A percentile compares a stretch with the other conserved stretches of the same genome.
phyloP scores from a whole-genome alignment of 2,113 vertebrate genomes.

The Tyto alba region DNA sequence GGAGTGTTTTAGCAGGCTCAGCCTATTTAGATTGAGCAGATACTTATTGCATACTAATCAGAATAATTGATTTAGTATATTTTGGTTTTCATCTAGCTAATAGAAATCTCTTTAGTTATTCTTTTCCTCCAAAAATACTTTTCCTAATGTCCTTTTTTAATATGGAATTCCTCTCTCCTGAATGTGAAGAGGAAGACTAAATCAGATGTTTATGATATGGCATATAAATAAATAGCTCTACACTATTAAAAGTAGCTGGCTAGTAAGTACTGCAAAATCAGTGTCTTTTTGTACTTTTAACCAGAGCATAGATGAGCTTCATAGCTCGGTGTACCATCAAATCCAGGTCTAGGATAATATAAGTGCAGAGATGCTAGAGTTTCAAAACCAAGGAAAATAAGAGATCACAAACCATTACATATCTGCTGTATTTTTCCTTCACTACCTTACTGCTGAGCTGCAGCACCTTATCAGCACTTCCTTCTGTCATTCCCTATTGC shows the following conservation, averaged over 20 bases:
- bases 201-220: background rate
- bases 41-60: background rate
- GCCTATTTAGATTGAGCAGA: background rate
- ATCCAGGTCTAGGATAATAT: background rate
- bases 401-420: background rate
- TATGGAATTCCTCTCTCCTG: background rate
- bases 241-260: background rate
- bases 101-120: background rate
- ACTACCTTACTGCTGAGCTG: background rate
- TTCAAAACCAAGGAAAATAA: background rate
- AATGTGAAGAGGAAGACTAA: conserved; percentile 1
- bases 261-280: background rate
- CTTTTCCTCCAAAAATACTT: background rate
- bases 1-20: background rate
- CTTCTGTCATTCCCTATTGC: background rate
- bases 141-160: background rate
- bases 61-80: conserved; percentile 4
- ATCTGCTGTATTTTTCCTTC: background rate
- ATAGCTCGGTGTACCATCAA: background rate
- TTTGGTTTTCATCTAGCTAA: background rate
- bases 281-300: background rate
- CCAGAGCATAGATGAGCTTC: background rate
- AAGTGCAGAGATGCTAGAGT: background rate
- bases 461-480: background rate
- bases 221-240: background rate